Percentiles rank a stretch among this genome's conserved stretches.
Conservation (phyloP, 2,113 vertebrate genomes). For the Deroptyus accipitrinus region DNA sequence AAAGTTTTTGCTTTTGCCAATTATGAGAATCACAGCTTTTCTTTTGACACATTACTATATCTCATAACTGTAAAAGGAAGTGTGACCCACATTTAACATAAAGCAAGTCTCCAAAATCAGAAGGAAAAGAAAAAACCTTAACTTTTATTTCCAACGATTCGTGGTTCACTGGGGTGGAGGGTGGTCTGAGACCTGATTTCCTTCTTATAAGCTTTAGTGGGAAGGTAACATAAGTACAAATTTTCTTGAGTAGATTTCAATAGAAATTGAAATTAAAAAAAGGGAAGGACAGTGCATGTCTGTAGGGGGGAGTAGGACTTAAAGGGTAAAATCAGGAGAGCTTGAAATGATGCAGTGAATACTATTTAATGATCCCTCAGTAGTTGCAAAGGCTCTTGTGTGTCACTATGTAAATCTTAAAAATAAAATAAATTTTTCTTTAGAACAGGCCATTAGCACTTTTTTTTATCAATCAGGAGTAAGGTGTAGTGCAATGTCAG, state of each 20-base stretch:
- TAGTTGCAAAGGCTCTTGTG: background rate
- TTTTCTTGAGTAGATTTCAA: background rate
- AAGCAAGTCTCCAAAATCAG: slow-evolving; percentile 12
- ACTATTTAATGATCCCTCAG: background rate
- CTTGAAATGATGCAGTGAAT: background rate
- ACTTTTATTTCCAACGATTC: background rate
- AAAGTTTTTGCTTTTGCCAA: background rate
- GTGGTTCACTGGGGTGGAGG: background rate
- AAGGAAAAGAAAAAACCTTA: background rate
- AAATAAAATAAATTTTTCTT: background rate
- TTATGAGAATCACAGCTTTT: slow-evolving; percentile 23
- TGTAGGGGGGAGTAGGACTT: background rate
- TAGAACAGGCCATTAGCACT: background rate
- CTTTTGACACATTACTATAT: background rate
- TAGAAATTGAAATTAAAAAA: background rate
- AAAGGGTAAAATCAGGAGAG: background rate
- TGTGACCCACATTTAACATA: background rate
- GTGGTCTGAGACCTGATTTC: background rate
- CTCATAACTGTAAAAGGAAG: background rate
- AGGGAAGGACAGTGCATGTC: background rate
- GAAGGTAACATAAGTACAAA: background rate
- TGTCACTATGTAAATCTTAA: background rate
- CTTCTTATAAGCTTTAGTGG: background rate
- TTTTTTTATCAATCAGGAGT: background rate
- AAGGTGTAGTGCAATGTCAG: background rate